phyloP scores from a whole-genome alignment of 2,888 invertebrate species.

The Amphipoea oculea region DNA sequence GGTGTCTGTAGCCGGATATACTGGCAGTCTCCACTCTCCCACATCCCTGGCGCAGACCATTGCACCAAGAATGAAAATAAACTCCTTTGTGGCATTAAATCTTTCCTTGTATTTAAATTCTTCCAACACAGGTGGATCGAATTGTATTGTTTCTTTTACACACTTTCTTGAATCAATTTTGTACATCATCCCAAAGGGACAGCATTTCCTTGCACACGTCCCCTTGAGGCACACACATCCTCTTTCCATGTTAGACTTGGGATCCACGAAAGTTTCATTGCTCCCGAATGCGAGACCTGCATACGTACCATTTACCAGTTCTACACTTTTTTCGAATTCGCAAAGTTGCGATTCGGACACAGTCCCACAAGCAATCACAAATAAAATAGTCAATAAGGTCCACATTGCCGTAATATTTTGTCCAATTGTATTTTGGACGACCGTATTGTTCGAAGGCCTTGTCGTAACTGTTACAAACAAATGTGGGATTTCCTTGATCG shows the following conservation, averaged over 20 bases:
- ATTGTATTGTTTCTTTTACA: background rate
- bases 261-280: constrained; percentile 74
- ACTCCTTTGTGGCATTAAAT: constrained; percentile 68
- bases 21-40: constrained; percentile 61
- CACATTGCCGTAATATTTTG: constrained; percentile 35
- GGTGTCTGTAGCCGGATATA: constrained; percentile 56
- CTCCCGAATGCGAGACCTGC: constrained; percentile 69
- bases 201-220: constrained; percentile 79
- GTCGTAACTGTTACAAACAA: constrained; percentile 22
- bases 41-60: constrained; percentile 66
- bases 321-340: constrained; percentile 45
- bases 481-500: constrained; percentile 31
- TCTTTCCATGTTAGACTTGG: constrained; percentile 63
- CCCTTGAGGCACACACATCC: constrained; percentile 77
- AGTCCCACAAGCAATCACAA: constrained; percentile 21
- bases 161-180: background rate
- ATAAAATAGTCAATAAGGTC: constrained; percentile 29
- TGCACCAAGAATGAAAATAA: constrained; percentile 75
- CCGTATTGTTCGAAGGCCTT: constrained; percentile 26
- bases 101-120: constrained; percentile 52
- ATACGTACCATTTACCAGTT: constrained; percentile 49
- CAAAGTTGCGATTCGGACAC: constrained; percentile 51
- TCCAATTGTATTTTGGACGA: constrained; percentile 18
- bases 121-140: constrained; percentile 73
- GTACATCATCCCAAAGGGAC: constrained; percentile 75